These are phyloP conservation scores for Anseranas semipalmata DNA, from an alignment of 2,113 vertebrate species.

Conservation along the genomic window DNA sequence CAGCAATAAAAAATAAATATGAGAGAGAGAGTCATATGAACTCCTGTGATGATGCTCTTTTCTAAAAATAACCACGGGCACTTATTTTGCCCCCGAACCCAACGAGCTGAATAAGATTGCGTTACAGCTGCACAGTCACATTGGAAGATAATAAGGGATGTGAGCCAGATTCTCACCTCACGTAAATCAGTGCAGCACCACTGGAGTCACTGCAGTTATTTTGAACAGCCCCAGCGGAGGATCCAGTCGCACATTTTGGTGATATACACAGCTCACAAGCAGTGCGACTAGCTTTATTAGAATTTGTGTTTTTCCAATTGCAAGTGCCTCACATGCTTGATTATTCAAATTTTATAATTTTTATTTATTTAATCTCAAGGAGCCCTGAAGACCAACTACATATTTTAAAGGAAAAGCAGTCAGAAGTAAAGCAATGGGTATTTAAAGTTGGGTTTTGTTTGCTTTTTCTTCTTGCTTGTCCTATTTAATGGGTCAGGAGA, in stretches of 20 bases:
- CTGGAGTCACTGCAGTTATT: constrained; percentile 44
- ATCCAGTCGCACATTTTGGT: constrained; percentile 8
- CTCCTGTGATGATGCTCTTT: neutral
- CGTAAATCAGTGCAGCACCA: neutral
- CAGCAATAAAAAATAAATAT: constrained; percentile 29
- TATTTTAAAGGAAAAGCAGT: constrained; percentile 16
- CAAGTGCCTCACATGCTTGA: constrained; percentile 31
- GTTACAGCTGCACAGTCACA: constrained; percentile 16
- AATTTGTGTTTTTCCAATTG: constrained; percentile 11
- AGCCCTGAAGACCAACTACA: constrained; percentile 23
- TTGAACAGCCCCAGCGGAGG: neutral
- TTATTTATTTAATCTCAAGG: neutral
- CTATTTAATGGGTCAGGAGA: constrained; percentile 14
- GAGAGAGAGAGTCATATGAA: neutral
- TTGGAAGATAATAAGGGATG: constrained; percentile 17
- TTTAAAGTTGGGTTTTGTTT: neutral
- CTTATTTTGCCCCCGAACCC: constrained; percentile 5
- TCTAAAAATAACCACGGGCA: constrained; percentile 32
- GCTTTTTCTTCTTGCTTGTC: neutral
- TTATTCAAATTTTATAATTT: constrained; percentile 18
- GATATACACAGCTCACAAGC: constrained; percentile 15
- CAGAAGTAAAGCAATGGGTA: neutral
- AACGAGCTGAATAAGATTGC: constrained; percentile 25
- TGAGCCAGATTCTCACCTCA: constrained; percentile 47
- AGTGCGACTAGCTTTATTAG: constrained; percentile 19